These are phyloP conservation scores for Eristalis arbustorum DNA, from an alignment of 2,888 invertebrate genomes.

Conservation along the genomic window DNA sequence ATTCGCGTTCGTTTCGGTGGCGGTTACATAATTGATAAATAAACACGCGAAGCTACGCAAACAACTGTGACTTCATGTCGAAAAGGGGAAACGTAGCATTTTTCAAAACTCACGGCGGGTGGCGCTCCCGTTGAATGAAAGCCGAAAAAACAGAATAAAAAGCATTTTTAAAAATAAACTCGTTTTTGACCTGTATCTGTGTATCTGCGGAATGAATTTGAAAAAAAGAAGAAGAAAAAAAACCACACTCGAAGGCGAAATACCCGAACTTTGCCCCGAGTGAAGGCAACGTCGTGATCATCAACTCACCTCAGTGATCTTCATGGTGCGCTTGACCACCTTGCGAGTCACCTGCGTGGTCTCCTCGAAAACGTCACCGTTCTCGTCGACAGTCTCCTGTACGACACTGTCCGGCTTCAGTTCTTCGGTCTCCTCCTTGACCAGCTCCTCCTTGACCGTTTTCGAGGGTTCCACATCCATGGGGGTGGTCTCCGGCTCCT, in stretches of 20 bases:
- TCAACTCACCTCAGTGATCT: conserved; percentile 78
- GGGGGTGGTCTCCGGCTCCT: conserved; percentile 24
- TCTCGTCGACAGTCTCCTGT: conserved; percentile 78
- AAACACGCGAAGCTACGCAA: conserved; percentile 71
- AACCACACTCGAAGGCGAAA: not conserved
- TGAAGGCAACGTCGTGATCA: not conserved
- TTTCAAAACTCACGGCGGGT: conserved; percentile 1
- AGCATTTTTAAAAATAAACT: conserved; percentile 64
- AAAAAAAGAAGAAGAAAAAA: not conserved
- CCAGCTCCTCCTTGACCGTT: conserved; percentile 68
- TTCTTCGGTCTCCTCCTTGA: conserved; percentile 75
- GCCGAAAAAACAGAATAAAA: conserved; percentile 37
- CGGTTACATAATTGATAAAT: conserved; percentile 65
- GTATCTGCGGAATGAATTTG: conserved; percentile 35
- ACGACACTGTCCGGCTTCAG: conserved; percentile 75
- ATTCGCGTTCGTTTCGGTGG: conserved; percentile 53
- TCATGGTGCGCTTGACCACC: conserved; percentile 79
- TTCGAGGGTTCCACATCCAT: conserved; percentile 71
- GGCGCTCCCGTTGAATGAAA: conserved; percentile 28
- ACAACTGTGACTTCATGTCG: conserved; percentile 69
- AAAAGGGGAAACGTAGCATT: not conserved
- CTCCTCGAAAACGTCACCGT: conserved; percentile 79
- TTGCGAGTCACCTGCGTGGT: conserved; percentile 79
- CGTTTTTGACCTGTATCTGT: conserved; percentile 29
- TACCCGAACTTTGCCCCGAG: not conserved